These are phyloP conservation scores for Phymatocera aterrima DNA, from an alignment of 2,888 invertebrate species.

Conservation along the genomic window DNA sequence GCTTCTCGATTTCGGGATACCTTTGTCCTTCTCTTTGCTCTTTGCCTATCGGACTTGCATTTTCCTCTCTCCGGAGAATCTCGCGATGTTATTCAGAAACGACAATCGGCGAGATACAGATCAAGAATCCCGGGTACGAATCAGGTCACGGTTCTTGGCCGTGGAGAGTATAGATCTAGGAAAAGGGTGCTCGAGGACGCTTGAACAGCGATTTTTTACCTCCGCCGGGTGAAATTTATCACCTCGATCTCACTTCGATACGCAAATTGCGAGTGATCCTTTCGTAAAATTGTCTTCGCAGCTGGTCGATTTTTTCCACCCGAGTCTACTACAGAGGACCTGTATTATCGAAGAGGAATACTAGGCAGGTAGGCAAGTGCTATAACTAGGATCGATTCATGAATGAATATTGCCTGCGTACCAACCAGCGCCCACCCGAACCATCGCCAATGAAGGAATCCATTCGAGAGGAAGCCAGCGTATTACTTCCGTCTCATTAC, in stretches of 20 bases:
- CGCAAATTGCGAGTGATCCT: slow-evolving; percentile 20
- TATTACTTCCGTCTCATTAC: slow-evolving; percentile 46
- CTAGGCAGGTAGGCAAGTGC: background rate
- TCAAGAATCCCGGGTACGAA: background rate
- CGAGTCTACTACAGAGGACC: background rate
- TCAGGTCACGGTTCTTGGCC: background rate
- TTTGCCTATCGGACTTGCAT: background rate
- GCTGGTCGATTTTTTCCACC: background rate
- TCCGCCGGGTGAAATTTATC: background rate
- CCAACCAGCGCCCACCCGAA: slow-evolving; percentile 21
- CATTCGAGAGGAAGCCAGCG: slow-evolving; percentile 14
- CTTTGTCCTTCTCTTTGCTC: background rate
- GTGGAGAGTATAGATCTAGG: background rate
- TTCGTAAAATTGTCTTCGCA: background rate
- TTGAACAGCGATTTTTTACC: slow-evolving; percentile 6
- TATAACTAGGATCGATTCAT: slow-evolving; percentile 3
- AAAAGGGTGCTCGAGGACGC: slow-evolving; percentile 12
- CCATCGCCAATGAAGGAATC: slow-evolving; percentile 29
- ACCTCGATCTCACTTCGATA: background rate
- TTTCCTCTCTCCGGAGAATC: background rate
- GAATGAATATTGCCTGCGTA: slow-evolving; percentile 40
- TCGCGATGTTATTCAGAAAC: background rate
- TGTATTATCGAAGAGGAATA: background rate
- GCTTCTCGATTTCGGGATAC: slow-evolving; percentile 7
- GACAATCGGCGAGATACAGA: background rate